Evolutionary conservation across 2,888 invertebrate species (phyloP), one percentile per base, ranked within the genome.

Genomic region (Drosophila stalkeri): DNA sequence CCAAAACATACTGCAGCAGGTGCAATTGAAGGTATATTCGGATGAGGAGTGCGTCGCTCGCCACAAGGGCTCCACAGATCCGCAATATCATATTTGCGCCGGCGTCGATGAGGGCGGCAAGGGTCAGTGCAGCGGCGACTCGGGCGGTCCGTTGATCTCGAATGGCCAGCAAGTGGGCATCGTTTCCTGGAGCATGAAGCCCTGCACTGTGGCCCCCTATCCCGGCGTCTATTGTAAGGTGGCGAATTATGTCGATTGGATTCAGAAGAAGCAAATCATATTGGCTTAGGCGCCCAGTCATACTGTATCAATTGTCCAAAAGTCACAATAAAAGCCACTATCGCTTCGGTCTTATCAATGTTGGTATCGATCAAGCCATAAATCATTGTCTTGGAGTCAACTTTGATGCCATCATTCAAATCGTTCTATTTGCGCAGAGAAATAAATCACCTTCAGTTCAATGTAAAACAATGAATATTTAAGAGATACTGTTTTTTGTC

Each of bases 181-280:
- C 44, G 94, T 94, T 4, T 94, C 94, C 2, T 94, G 94, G 94
- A 93, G 93, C 65, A 60, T 86, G 3, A 94, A 93, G 73, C 94
- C 94, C 3, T 94, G 94, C 72, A 84, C 93, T 0, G 67, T 88
- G 20, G 80, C 89, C 4, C 92, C 92, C 5, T 93, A 91, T 77
- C 94, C 94, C 0, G 94, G 93, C 20, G 93, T 94, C 20, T 94
- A 92, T 71, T 91, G 93, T 16, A 92, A 92, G 73, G 93, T 94
- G 2, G 83, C 93, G 4, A 89, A 85, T 52, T 92, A 92, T 43
- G 23, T 91, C 5, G 81, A 83, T 18, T 93, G 92, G 93, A 92
- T 93, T 63, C 62, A 76, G 11, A 54, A 52, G 27, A 76, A 72
- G 20, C 89, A 86, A 49, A 74, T 85, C n/a, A 80, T 75, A 55